Percentiles rank a stretch among this genome's conserved stretches.
Conservation (phyloP, 1,140 invertebrate species). For the Philaenus spumarius region DNA sequence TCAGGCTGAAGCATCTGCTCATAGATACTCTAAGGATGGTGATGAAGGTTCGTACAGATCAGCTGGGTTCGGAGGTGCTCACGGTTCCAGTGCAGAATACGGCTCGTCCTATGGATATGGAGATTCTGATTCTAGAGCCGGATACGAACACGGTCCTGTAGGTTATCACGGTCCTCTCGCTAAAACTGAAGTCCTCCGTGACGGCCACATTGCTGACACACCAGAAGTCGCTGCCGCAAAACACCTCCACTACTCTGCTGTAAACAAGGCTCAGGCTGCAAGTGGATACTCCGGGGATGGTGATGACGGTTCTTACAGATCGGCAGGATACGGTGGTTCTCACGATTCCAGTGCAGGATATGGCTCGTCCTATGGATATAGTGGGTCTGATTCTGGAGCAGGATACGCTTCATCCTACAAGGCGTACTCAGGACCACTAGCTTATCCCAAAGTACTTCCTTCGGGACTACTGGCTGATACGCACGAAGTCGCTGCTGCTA, state of each 20-base stretch:
- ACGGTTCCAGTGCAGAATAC: too few species aligned
- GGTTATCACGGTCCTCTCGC: slow-evolving; percentile 3
- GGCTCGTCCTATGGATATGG: too few species aligned
- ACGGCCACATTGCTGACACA: slow-evolving; percentile 9
- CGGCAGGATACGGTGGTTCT: background rate
- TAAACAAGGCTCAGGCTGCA: too few species aligned
- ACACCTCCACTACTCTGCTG: slow-evolving; percentile 19
- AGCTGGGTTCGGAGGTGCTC: too few species aligned
- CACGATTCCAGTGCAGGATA: background rate
- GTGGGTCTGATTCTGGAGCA: background rate
- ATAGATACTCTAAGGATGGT: slow-evolving; percentile 14
- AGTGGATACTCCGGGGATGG: too few species aligned
- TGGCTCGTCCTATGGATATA: background rate
- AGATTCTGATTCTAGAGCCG: too few species aligned
- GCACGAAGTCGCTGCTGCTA: slow-evolving; percentile 24
- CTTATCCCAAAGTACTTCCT: slow-evolving; percentile 2
- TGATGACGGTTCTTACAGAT: too few species aligned
- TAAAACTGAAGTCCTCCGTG: background rate
- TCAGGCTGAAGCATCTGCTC: background rate
- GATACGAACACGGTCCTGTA: background rate
- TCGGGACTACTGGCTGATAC: slow-evolving; percentile 8
- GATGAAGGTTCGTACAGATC: too few species aligned
- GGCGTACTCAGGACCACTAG: background rate
- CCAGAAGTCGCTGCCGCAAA: slow-evolving; percentile 25
- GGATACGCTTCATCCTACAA: background rate